Evolutionary conservation across 1,140 invertebrate genomes (phyloP), one percentile per base, ranked within the genome.

Genomic region (Drosophila tsacasi): DNA sequence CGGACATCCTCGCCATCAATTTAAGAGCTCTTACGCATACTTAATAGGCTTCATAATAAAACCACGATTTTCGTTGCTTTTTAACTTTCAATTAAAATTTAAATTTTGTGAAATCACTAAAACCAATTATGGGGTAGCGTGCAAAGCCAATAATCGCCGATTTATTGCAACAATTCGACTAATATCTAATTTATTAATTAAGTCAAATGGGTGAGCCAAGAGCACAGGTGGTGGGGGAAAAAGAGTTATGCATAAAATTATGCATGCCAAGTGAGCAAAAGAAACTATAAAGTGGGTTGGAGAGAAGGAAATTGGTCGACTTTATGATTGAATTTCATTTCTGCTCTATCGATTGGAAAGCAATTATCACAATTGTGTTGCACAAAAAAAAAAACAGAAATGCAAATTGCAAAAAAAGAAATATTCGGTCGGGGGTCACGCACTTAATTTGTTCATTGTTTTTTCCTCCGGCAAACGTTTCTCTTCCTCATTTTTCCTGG

Each of bases 301-400:
- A 35, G 40, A 62, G 32, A 61, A 44, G 15, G 21, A 57, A 47
- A 62, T 42, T 8, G 25, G 6, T 8, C 60, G 60, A 79, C 66
- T 64, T 47, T 39, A 52, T 69, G 69, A 78, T 78, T 69, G 57
- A 78, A 67, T 66, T 78, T 50, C 63, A 42, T 78, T 77, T 62
- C 55, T 69, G 80, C 79, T 83, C 60, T 19, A 69, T 78, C 55
- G 69, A 59, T 60, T 78, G 75, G 63, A 83, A 83, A 83, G 62
- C 67, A 82, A 82, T 78, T 81, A 78, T 64, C 68, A 65, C 61
- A 69, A 47, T 69, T 74, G 57, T 73, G 76, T 72, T 25, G 19
- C 52, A 30, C 13, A 59, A 25, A 49, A 69, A 64, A 61, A 52
- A n/a, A 57, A 64, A 54, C 1, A 9, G 12, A 58, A 71, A 21